Evolutionary conservation across 2,113 vertebrate species (phyloP), one percentile per base, ranked within the genome.

Genomic region (Gallinago paraguaiae): DNA sequence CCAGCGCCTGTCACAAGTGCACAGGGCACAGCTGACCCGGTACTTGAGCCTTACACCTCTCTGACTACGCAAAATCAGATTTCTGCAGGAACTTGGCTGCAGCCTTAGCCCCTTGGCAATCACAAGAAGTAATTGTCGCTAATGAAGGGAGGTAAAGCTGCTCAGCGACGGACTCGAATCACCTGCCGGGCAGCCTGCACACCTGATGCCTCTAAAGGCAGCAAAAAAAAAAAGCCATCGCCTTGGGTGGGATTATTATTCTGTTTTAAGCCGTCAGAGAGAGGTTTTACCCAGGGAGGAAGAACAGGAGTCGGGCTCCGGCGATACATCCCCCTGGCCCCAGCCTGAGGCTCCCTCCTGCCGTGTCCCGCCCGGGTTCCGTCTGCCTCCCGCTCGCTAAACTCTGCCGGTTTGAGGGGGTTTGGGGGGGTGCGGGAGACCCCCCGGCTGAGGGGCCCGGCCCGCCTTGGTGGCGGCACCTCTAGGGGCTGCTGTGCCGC

Each of bases 401-500:
- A 24, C 4, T 19, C 45, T 25, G 53, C 45, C 7, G 75, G 9
- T 60, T 4, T 30, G 37, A 22, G 24, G 23, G 17, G 8, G 4
- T 7, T 33, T 11, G 5, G 2, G 6, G 11, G 70, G 22, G 33
- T 43, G 14, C 25, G 43, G 43, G 53, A 30, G 53, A 2, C 14
- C 54, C n/a, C n/a, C n/a, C 15, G 13, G 54, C 17, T 5, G 37
- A 54, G 79, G 80, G 77, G 11, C 27, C 31, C 51, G 31, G 4
- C 45, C 19, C 45, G 53, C 45, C 23, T 53, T 45, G 27, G 41
- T 25, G 18, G 43, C 46, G 15, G 82, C 78, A 57, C 68, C 82
- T 71, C 51, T 70, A 61, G 89, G 72, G 78, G 94, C 86, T 80
- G 78, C 86, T 84, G 82, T 57, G 57, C 77, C 7, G 77, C 92